phyloP scores from a whole-genome alignment of 2,888 invertebrate genomes.

The Ochropleura plecta region DNA sequence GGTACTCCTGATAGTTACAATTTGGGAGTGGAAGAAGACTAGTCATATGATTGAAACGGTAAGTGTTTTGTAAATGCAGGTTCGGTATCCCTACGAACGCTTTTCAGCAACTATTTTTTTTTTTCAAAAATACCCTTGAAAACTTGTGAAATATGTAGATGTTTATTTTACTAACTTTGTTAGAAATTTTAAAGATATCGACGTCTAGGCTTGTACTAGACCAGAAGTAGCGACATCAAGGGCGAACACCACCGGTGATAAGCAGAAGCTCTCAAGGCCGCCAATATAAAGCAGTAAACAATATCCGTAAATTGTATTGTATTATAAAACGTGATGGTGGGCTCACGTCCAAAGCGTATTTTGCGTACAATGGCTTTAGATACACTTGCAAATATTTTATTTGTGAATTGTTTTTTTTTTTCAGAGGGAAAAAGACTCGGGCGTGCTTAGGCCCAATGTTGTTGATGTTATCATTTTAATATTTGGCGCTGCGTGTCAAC shows the following conservation, averaged over 20 bases:
- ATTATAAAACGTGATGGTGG: background rate
- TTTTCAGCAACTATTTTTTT: background rate
- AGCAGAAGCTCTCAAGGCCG: background rate
- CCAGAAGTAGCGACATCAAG: background rate
- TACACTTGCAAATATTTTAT: background rate
- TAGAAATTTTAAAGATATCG: background rate
- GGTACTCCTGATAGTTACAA: constrained; percentile 78
- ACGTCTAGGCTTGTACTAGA: background rate
- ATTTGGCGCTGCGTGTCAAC: constrained; percentile 92
- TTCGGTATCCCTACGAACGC: background rate
- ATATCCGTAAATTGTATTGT: background rate
- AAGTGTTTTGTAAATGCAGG: constrained; percentile 12
- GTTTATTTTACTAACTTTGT: background rate
- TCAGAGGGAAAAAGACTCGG: constrained; percentile 76
- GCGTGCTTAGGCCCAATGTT: constrained; percentile 81
- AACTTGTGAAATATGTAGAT: background rate
- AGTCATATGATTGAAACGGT: constrained; percentile 52
- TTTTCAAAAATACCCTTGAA: background rate
- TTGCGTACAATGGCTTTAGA: background rate
- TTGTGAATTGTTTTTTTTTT: constrained; percentile 53
- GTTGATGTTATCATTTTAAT: constrained; percentile 90
- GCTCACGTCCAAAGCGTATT: background rate
- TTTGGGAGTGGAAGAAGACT: constrained; percentile 84
- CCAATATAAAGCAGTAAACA: background rate
- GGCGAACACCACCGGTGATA: background rate